Conservation (phyloP, 2,797 vertebrate species). For the Etheostoma nigrum region DNA sequence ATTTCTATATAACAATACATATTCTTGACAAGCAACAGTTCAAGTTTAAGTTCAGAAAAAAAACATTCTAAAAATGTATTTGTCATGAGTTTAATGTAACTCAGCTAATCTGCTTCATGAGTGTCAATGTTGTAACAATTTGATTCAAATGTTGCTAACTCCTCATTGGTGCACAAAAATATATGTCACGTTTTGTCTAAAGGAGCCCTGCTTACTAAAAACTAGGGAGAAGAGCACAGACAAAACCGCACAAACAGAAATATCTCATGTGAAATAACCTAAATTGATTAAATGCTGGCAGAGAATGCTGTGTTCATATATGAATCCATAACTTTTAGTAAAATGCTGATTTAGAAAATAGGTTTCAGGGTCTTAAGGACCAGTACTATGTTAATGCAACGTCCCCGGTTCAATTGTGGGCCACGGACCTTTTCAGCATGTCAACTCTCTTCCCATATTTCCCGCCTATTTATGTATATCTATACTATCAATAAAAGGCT, state of each 20-base stretch:
- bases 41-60: too few relatives aligned
- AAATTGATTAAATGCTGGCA: neutral
- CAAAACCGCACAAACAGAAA: neutral
- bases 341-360: neutral
- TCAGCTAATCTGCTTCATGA: neutral
- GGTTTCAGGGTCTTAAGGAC: neutral
- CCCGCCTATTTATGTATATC: too few relatives aligned
- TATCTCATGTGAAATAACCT: neutral
- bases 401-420: neutral
- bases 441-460: constrained; percentile 7
- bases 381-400: neutral
- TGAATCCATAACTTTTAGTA: neutral
- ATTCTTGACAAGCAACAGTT: too few relatives aligned
- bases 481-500: neutral
- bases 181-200: neutral
- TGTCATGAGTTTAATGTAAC: neutral
- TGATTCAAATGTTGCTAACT: neutral
- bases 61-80: neutral
- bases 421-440: neutral
- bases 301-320: neutral
- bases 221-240: neutral
- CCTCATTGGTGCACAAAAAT: too few relatives aligned
- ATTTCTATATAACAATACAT: too few relatives aligned
- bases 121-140: neutral
- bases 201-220: neutral